phyloP scores from a whole-genome alignment of 2,888 invertebrate species.

The Plagodis pulveraria region DNA sequence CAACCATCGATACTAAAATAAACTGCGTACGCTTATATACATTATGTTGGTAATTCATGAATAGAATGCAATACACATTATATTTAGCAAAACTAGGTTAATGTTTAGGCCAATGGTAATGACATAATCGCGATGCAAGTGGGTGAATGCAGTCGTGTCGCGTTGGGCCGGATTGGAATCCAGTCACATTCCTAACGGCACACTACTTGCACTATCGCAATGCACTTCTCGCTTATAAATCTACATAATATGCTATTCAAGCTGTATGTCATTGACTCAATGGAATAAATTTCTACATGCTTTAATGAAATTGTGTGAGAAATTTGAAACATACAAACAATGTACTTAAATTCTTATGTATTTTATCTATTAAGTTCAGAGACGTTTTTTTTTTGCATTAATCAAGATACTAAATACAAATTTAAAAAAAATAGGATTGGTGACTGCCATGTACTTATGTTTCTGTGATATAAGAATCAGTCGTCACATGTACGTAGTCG shows the following conservation, averaged over 20 bases:
- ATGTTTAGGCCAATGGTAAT: constrained; percentile 74
- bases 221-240: constrained; percentile 44
- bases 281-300: constrained; percentile 15
- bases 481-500: no score
- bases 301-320: no score
- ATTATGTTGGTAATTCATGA: constrained; percentile 1
- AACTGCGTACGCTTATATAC: no score
- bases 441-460: no score
- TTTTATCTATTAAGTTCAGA: no score
- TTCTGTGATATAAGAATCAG: no score
- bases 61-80: constrained; percentile 12
- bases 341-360: no score
- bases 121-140: constrained; percentile 72
- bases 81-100: constrained; percentile 45
- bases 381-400: no score
- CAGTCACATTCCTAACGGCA: constrained; percentile 77
- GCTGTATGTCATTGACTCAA: constrained; percentile 15
- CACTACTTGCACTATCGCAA: constrained; percentile 66
- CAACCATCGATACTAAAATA: no score
- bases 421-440: no score
- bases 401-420: no score
- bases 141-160: constrained; percentile 61
- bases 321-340: no score
- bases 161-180: constrained; percentile 65
- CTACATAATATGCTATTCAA: constrained; percentile 25